A percentile compares a stretch with the other conserved stretches of the same genome.
phyloP scores from a whole-genome alignment of 2,113 vertebrate species.

The Protobothrops mucrosquamatus region DNA sequence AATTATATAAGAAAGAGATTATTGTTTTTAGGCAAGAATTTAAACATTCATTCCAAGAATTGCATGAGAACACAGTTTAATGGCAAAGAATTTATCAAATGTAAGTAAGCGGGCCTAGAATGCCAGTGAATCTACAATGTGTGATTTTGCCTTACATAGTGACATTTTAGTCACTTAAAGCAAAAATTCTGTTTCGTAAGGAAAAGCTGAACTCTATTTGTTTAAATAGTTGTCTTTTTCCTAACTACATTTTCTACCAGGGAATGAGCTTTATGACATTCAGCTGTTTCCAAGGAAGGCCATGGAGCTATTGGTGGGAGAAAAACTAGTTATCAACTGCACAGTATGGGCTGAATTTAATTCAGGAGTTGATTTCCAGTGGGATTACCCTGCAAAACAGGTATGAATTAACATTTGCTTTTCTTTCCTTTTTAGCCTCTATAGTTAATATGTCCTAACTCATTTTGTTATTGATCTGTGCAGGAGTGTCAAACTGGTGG shows the following conservation, averaged over 20 bases:
- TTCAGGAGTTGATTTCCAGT: slow-evolving; percentile 80
- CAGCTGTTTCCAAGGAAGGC: slow-evolving; percentile 90
- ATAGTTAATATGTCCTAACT: neutral
- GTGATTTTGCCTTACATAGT: neutral
- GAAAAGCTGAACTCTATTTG: slow-evolving; percentile 8
- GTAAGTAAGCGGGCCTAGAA: neutral
- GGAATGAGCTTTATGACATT: slow-evolving; percentile 86
- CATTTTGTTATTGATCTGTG: neutral
- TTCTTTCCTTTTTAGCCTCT: neutral
- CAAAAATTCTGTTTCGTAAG: neutral
- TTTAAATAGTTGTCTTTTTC: slow-evolving; percentile 15
- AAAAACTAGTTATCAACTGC: slow-evolving; percentile 89
- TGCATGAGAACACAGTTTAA: neutral
- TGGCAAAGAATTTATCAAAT: neutral
- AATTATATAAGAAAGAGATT: neutral
- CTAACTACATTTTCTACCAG: slow-evolving; percentile 65
- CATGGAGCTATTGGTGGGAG: slow-evolving; percentile 85
- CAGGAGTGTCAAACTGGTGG: no score
- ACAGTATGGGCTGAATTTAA: slow-evolving; percentile 89
- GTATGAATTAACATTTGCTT: slow-evolving; percentile 61
- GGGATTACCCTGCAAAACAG: slow-evolving; percentile 89
- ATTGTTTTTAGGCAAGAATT: neutral
- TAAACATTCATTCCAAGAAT: neutral
- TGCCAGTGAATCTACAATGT: neutral
- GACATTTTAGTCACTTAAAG: neutral